Base-by-base conservation (phyloP, 2,113 vertebrate genomes). In the Megaceryle torquata region DNA sequence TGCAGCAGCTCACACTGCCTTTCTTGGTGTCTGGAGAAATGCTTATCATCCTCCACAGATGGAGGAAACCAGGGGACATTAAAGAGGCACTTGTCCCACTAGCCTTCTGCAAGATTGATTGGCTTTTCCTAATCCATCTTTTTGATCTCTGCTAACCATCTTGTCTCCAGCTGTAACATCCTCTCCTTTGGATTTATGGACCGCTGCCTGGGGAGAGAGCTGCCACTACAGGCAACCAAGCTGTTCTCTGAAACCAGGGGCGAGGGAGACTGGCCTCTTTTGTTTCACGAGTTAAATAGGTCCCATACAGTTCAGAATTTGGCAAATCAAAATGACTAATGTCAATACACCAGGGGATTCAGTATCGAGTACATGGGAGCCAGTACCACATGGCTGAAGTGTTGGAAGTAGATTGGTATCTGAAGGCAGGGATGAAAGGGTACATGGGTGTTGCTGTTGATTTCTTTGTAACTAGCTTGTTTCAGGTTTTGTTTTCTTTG, bases 141-240 rank as follows among this genome's bases (percentile, higher is more conserved):
- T 96, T 91, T 96, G 93, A 96, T 96, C 90, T 91, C 76, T 94
- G 93, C 92, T 94, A 86, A 94, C 93, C 95, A 96, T 96, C 93
- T 96, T 96, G 94, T 93, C 91, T 91, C 82, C 88, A 95, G 95
- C 95, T 97, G 96, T 80, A 95, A 88, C 92, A 95, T 93, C 92
- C 92, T 95, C 86, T 95, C 37, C 64, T 81, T 46, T 70, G 91
- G 86, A 93, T 97, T 95, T 96, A 93, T 93, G 83, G 91, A 89
- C 79, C 53, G 14, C 68, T 93, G 94, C 94, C 90, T 94, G 90
- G 54, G 90, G 91, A 91, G 88, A 59, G 82, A 67, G 56, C 83
- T 79, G 87, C 85, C 68, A 26, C 71, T 80, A 6, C 82, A 61
- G 82, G 74, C 93, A 88, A 13, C 82, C 51, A 35, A 68, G 93